Conservation (phyloP, 2,797 vertebrate genomes). For the Coregonus suidteri region DNA sequence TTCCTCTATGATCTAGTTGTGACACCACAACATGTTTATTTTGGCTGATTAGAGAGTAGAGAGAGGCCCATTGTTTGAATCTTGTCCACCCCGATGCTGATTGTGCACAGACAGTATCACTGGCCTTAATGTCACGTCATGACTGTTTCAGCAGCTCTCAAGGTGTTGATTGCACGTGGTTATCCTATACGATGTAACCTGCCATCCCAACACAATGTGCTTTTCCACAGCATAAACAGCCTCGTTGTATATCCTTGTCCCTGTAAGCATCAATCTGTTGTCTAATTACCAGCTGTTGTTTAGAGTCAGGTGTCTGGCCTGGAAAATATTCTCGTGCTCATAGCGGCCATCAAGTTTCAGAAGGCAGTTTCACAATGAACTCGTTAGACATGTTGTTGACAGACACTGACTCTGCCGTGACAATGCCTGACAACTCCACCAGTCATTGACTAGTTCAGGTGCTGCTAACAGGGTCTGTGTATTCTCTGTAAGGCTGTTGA, state of each 20-base stretch:
- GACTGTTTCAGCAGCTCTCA: background rate
- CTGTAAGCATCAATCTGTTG: slow-evolving; percentile 16
- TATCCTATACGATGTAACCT: slow-evolving; percentile 4
- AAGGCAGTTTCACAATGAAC: slow-evolving; percentile 4
- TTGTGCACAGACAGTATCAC: background rate
- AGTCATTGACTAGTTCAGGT: background rate
- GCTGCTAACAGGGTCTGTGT: slow-evolving; percentile 9
- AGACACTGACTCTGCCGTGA: slow-evolving; percentile 38
- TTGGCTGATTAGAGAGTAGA: background rate
- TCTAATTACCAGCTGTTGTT: slow-evolving; percentile 35
- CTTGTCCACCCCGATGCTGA: slow-evolving; percentile 24
- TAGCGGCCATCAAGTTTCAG: background rate
- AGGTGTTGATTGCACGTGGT: background rate
- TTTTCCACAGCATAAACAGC: slow-evolving; percentile 2
- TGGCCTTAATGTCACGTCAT: background rate
- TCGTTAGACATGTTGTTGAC: slow-evolving; percentile 42
- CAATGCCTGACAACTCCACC: slow-evolving; percentile 24
- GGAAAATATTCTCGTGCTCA: background rate
- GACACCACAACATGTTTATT: background rate
- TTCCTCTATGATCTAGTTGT: background rate
- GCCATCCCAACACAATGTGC: slow-evolving; percentile 9
- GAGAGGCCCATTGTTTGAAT: slow-evolving; percentile 20
- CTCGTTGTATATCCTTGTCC: slow-evolving; percentile 4
- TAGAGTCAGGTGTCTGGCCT: slow-evolving; percentile 16
- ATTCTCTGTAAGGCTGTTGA: background rate